Conservation (phyloP, 2,888 invertebrate genomes). For the Agonopterix arenella region DNA sequence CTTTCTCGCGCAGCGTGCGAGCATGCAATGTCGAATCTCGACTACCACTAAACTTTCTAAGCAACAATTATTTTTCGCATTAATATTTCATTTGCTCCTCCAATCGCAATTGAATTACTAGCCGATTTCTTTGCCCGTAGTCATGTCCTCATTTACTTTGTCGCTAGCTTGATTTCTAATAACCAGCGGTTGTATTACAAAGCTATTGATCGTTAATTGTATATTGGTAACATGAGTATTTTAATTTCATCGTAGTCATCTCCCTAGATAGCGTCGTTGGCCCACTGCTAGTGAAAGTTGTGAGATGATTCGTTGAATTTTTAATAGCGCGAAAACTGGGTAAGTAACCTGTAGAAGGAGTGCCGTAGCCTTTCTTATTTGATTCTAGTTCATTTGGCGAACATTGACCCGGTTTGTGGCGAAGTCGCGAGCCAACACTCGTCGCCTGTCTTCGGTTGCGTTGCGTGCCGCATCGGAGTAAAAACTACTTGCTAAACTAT, state of each 20-base stretch:
- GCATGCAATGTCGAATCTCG: constrained; percentile 71
- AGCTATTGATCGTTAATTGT: neutral
- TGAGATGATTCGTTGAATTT: constrained; percentile 69
- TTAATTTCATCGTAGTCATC: constrained; percentile 3
- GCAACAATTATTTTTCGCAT: constrained; percentile 73
- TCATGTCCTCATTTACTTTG: constrained; percentile 14
- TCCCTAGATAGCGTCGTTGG: constrained; percentile 31
- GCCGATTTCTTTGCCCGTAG: constrained; percentile 23
- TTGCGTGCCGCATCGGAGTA: constrained; percentile 16
- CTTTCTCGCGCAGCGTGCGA: constrained; percentile 73
- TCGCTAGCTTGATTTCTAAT: constrained; percentile 1
- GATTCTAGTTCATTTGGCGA: constrained; percentile 58
- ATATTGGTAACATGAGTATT: neutral
- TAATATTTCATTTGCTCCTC: constrained; percentile 69
- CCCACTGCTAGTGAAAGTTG: constrained; percentile 65
- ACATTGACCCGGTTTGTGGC: constrained; percentile 48
- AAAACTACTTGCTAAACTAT: neutral
- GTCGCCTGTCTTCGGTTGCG: constrained; percentile 18
- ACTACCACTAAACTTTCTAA: constrained; percentile 70
- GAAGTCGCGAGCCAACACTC: constrained; percentile 16
- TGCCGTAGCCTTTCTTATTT: constrained; percentile 65
- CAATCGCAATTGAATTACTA: constrained; percentile 41
- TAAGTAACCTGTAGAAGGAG: constrained; percentile 61
- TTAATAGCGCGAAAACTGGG: constrained; percentile 68
- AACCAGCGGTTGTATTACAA: neutral